Conservation (phyloP, 2,888 invertebrate species). For the Apamea monoglypha region DNA sequence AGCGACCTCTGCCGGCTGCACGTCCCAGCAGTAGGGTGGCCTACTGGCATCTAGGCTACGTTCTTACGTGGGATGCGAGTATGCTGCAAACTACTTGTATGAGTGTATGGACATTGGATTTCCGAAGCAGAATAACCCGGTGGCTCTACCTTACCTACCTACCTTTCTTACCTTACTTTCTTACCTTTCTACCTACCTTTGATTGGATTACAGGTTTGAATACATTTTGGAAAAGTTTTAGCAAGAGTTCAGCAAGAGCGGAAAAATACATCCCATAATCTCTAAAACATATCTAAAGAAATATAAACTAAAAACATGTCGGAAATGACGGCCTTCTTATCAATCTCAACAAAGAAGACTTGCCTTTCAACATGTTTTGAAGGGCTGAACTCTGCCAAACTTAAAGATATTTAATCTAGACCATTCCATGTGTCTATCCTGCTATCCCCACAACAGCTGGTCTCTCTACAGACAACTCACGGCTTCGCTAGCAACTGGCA, state of each 20-base stretch:
- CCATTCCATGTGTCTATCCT: constrained; percentile 30
- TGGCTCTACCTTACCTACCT: no score
- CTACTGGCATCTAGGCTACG: constrained; percentile 35
- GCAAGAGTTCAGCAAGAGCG: not conserved
- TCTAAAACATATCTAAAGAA: not conserved
- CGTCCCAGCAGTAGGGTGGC: constrained; percentile 52
- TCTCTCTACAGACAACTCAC: constrained; percentile 58
- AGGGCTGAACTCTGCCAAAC: not conserved
- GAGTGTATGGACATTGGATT: not conserved
- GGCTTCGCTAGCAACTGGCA: constrained; percentile 67
- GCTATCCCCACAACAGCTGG: not conserved
- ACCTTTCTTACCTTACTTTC: no score
- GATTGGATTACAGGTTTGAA: not conserved
- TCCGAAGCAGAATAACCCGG: not conserved
- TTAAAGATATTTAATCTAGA: not conserved
- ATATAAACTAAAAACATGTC: not conserved
- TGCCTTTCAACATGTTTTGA: not conserved
- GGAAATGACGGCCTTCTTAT: not conserved
- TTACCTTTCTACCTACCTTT: no score
- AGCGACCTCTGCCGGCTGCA: constrained; percentile 65
- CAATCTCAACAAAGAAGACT: not conserved
- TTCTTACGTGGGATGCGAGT: not conserved
- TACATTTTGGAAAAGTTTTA: not conserved
- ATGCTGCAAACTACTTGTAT: not conserved
- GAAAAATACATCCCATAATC: not conserved